Evolutionary conservation across 2,797 vertebrate species (phyloP).

Genomic region (Acanthopagrus latus): DNA sequence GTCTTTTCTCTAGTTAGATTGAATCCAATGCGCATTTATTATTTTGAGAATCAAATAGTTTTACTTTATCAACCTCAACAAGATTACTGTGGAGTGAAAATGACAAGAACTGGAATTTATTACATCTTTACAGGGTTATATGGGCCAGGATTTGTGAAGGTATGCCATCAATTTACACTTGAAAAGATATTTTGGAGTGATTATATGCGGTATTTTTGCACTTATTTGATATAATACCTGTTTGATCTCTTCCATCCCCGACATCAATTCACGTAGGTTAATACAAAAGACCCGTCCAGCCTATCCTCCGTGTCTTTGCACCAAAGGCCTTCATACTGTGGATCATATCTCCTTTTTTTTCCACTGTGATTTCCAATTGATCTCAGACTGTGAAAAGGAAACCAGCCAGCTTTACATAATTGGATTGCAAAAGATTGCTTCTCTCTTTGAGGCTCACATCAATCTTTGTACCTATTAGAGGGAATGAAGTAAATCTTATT

Average conservation of each 20-base stretch:
- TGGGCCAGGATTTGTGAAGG: background rate
- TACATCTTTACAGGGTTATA: background rate
- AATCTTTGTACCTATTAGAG: conserved; percentile 75
- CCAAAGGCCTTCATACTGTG: conserved; percentile 44
- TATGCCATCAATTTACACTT: conserved; percentile 12
- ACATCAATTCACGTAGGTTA: conserved; percentile 9
- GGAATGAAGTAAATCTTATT: conserved; percentile 81
- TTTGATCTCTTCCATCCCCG: conserved; percentile 11
- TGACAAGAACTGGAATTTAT: background rate
- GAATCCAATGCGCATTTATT: too few relatives aligned
- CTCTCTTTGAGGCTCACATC: conserved; percentile 72
- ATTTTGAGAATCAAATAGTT: background rate
- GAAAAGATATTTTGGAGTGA: conserved; percentile 10
- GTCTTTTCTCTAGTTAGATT: background rate
- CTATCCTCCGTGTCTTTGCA: conserved; percentile 13
- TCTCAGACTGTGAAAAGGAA: conserved; percentile 72
- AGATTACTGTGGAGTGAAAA: background rate
- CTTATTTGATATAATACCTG: conserved; percentile 18
- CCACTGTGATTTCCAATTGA: conserved; percentile 66
- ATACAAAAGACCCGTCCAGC: conserved; percentile 27
- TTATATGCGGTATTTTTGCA: background rate
- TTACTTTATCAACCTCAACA: background rate
- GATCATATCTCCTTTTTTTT: conserved; percentile 69
- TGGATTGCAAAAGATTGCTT: conserved; percentile 80
- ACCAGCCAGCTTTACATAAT: conserved; percentile 80